Base-by-base conservation (phyloP, 2,113 vertebrate genomes). In the Eira barbara region DNA sequence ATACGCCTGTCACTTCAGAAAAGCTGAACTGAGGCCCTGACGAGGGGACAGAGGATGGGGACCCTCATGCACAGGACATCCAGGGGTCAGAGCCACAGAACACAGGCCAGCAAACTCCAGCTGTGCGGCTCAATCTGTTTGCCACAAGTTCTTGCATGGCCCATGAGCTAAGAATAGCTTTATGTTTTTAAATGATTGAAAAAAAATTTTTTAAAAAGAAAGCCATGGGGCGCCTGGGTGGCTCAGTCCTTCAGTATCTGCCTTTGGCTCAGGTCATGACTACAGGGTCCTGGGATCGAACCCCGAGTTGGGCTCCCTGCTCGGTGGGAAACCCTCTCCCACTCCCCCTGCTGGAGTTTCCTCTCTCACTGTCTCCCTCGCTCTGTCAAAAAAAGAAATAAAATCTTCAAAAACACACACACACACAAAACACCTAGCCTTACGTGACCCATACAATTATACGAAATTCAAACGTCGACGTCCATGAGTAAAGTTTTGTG, bases 401-500 rank as follows among this genome's bases (percentile, higher is more conserved):
- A 59, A 25, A 59, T 25, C 57, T 63, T 14, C 4, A 63, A 29
- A 61, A 27, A 29, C 4, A 5, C 57, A 6, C 55, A 55, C 55
- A 21, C 55, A 21, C 21, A 59, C 21, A 57, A 21, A 59, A 25
- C 57, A 59, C 25, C 23, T 5, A 80, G 49, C 18, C 20, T 59
- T 61, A n/a, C 4, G 8, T 18, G 36, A 63, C 73, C 39, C 1
- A 67, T 18, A 73, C 47, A 83, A 49, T 21, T 23, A 57, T 11
- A 31, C 3, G 18, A 23, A 55, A 78, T 34, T 55, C 31, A 20
- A 17, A 42, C 0, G 14, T 27, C 21, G 13, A 7, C 1, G 14
- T 42, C 25, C 6, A 0, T 2, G 25, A 83, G 12, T 7, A 2
- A 25, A n/a, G 23, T 2, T 61, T 6, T 31, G 1, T 0, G 1